Evolutionary conservation across 2,113 vertebrate genomes (phyloP), one percentile per base, ranked within the genome.

Genomic region (Tragelaphus imberbis): DNA sequence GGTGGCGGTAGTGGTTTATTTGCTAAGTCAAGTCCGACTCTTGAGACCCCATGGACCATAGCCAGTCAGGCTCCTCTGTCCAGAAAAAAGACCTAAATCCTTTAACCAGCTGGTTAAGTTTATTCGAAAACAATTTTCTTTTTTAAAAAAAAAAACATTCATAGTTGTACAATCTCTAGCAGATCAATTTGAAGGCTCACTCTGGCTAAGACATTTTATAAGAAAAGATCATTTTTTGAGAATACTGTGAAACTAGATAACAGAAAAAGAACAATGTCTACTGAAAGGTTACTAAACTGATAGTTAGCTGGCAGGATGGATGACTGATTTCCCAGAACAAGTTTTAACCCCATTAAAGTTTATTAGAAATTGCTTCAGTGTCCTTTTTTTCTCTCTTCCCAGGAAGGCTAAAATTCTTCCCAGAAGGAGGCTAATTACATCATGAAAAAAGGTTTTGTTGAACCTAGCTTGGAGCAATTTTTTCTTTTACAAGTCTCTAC

Each of bases 331-430:
- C 65, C 90, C 87, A 91, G 85, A 92, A 88, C 30, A 85, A 81
- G 63, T 79, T 91, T 80, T 71, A 82, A 84, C 36, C 36, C 61
- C 12, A 44, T 71, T 77, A 85, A 91, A 80, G 91, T 91, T 88
- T 63, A 96, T 63, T 88, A 88, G 84, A 91, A 93, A 93, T n/a
- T 84, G 53, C 65, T 88, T 93, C 13, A 5, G 16, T 80, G 14
- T n/a, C 28, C 36, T 56, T 84, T 28, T 55, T 81, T 55, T 7
- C 15, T 19, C 51, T 53, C 3, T 9, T 51, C 10, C 68, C 16
- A 91, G 44, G 47, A 97, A 97, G 58, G 65, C 36, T 56, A 71
- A 90, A 71, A 91, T 71, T 97, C 56, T 95, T 88, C 75, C 85
- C 65, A 93, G 90, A 88, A 97, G 25, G 21, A 84, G 15, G 27